Percentiles rank a stretch among this genome's conserved stretches.
These are phyloP conservation scores for Drosophila mayaguana DNA, from an alignment of 2,888 invertebrate species.

Conservation along the genomic window DNA sequence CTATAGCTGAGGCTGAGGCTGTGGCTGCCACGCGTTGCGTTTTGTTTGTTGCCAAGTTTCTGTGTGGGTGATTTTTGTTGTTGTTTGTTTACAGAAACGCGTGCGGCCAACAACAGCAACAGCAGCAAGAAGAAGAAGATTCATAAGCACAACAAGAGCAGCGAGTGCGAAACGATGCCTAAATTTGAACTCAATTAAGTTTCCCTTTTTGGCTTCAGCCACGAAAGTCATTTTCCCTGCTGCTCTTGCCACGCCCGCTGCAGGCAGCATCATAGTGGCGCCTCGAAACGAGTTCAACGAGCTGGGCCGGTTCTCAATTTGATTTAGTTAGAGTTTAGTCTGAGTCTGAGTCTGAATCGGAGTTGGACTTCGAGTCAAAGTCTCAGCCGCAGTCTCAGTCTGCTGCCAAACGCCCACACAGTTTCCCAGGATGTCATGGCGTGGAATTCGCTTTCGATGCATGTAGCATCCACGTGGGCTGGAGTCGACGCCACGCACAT, in stretches of 20 bases:
- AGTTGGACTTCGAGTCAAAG: neutral
- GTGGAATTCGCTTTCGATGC: slow-evolving; percentile 64
- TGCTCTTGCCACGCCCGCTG: neutral
- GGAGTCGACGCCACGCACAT: slow-evolving; percentile 41
- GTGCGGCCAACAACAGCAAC: slow-evolving; percentile 63
- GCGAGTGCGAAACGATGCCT: slow-evolving; percentile 50
- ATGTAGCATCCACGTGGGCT: slow-evolving; percentile 31
- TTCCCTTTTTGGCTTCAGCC: slow-evolving; percentile 29
- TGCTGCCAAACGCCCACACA: slow-evolving; percentile 54
- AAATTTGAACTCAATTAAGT: slow-evolving; percentile 66
- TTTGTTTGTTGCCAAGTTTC: slow-evolving; percentile 68
- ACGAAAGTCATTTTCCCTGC: slow-evolving; percentile 14
- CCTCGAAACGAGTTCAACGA: slow-evolving; percentile 56
- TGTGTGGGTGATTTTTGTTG: slow-evolving; percentile 34
- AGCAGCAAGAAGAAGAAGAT: slow-evolving; percentile 17
- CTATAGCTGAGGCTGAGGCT: slow-evolving; percentile 3
- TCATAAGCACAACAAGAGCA: slow-evolving; percentile 22
- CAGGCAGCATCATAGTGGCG: slow-evolving; percentile 48
- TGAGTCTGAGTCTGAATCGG: neutral
- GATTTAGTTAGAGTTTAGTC: slow-evolving; percentile 60
- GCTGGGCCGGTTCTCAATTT: slow-evolving; percentile 66
- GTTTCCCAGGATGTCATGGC: slow-evolving; percentile 70
- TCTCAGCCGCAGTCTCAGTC: neutral
- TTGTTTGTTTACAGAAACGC: slow-evolving; percentile 76
- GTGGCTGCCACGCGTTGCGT: slow-evolving; percentile 65